Evolutionary conservation across 1,140 invertebrate species (phyloP), one percentile per base, ranked within the genome.

Genomic region (Papilio polytes): DNA sequence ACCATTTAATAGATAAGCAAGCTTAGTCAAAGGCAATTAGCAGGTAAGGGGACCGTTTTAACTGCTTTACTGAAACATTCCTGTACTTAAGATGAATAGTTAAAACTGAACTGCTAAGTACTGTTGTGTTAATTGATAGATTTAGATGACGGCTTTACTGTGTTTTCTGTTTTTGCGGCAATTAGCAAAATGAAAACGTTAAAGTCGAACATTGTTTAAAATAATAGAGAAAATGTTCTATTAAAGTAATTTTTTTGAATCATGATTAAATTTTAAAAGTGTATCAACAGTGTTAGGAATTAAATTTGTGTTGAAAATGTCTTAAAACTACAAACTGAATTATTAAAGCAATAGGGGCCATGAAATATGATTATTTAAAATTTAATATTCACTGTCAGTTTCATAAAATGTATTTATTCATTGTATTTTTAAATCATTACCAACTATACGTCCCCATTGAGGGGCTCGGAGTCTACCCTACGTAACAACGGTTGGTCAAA

Each of bases 21-120:
- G 20, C 59, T 63, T 63, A 63, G 59, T 63, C 59, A 63, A 26
- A 63, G 59, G 59, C 59, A 63, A 63, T 63, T 63, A 63, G 59
- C 59, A 26, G 20, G 9, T 63, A 63, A 22, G 59, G 22, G 20
- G 20, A 63, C 59, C 20, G 59, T 63, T 63, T 63, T 63, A 59
- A 63, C 59, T 22, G 22, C 59, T 26, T 12, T 63, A 26, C 59
- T 63, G 3, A 13, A 63, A 22, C 56, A 59, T 63, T 22, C 59
- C 59, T 15, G 31, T 26, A 63, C 22, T 63, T 63, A 63, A 63
- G 59, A 63, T 63, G 59, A 56, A 56, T 56, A 63, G 59, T 63
- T 63, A 63, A 63, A 26, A 63, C 59, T 63, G 3, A 63, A 26
- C 9, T 13, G 22, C 22, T 63, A 10, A 56, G 7, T 63, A 22